These are phyloP conservation scores for Zaprionus lineosus DNA, from an alignment of 2,888 invertebrate species.

Conservation along the genomic window DNA sequence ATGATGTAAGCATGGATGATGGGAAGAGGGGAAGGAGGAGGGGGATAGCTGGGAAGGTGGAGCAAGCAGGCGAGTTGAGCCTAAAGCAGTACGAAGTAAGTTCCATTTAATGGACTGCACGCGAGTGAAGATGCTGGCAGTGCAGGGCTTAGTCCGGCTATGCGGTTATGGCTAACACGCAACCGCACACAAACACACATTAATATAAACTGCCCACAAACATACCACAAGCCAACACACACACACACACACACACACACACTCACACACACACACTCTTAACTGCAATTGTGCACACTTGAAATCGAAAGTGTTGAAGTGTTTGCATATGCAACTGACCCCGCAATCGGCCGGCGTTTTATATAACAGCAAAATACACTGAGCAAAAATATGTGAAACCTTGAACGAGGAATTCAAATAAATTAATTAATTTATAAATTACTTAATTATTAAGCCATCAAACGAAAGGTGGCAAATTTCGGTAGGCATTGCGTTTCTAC, in stretches of 20 bases:
- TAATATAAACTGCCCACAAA: neutral
- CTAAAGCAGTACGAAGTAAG: conserved; percentile 71
- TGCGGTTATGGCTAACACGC: conserved; percentile 44
- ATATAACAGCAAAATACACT: neutral
- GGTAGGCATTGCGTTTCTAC: no score
- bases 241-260: conserved; percentile 2
- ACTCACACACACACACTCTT: neutral
- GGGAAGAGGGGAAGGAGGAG: conserved; percentile 9
- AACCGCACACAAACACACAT: conserved; percentile 4
- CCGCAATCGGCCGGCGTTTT: conserved; percentile 31
- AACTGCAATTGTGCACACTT: neutral
- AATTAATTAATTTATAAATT: neutral
- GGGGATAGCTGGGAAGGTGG: no score
- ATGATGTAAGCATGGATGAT: no score
- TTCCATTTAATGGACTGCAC: conserved; percentile 77
- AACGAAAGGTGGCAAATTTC: no score
- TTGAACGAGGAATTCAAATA: neutral
- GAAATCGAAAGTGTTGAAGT: conserved; percentile 53
- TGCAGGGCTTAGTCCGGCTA: conserved; percentile 49
- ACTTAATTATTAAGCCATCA: no score
- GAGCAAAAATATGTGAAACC: neutral
- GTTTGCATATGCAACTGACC: conserved; percentile 37
- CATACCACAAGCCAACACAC: conserved; percentile 1
- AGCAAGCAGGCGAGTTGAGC: conserved; percentile 33
- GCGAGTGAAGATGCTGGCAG: conserved; percentile 37